Evolutionary conservation across 2,888 invertebrate genomes (phyloP), one percentile per base, ranked within the genome.

Genomic region (Tromatobia lineatoria): DNA sequence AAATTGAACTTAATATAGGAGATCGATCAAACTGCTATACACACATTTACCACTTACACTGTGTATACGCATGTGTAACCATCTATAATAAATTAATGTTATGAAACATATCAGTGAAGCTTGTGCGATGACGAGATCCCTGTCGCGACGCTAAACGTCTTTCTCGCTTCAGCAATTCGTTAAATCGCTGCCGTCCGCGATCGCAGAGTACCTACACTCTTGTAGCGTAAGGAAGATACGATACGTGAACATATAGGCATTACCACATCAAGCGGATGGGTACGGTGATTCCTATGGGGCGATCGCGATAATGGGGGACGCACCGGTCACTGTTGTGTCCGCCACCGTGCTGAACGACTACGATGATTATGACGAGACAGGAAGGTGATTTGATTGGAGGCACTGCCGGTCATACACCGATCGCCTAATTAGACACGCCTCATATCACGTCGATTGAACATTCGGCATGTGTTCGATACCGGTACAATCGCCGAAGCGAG

Each of bases 401-500:
- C 88, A 87, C 88, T 87, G 85, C 64, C 81, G 80, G 66, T 69
- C 57, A 80, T 66, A 76, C 82, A 87, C 89, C 90, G 90, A 91
- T 92, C 90, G 88, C 87, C 91, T 91, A 92, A 93, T 93, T 93
- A 92, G 93, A 91, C 92, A 93, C 92, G 91, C 90, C 92, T 93
- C 92, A 92, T 92, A 92, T 92, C 91, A 91, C 90, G 87, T 90
- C 89, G 90, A 91, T 91, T 80, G 77, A 80, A 80, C 80, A 80
- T 77, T 80, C 25, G 67, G 73, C 76, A 77, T 80, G 77, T 84
- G 69, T 74, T 29, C 29, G 29, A n/a, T n/a, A n/a, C 29, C 57
- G 13, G 38, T 29, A 20, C 76, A 64, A 69, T 66, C 75, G 54
- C 1, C 18, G 25, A 25, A 29, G 69, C 77, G 57, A 57, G 64